phyloP scores from a whole-genome alignment of 2,888 invertebrate genomes.

The Calameuta filiformis region DNA sequence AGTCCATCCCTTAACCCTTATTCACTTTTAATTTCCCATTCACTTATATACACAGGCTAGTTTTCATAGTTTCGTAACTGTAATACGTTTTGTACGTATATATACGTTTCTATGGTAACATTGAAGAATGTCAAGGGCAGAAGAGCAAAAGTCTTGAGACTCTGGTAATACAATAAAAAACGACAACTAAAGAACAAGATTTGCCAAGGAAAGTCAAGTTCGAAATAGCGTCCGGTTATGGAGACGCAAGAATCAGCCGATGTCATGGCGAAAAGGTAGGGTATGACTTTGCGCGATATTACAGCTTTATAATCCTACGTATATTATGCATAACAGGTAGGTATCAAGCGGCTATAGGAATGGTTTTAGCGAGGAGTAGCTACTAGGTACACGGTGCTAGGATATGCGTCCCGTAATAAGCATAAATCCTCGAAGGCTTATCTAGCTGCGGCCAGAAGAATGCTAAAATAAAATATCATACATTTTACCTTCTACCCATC shows the following conservation, averaged over 20 bases:
- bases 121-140: no score
- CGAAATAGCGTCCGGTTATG: not conserved
- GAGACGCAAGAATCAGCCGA: not conserved
- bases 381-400: slow-evolving; percentile 2
- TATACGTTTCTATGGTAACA: not conserved
- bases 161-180: not conserved
- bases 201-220: not conserved
- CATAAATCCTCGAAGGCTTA: slow-evolving; percentile 65
- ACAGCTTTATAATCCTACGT: slow-evolving; percentile 2
- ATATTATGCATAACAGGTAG: slow-evolving; percentile 13
- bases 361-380: slow-evolving; percentile 51
- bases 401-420: slow-evolving; percentile 58
- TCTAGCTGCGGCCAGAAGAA: slow-evolving; percentile 64
- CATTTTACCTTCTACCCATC: slow-evolving; percentile 57
- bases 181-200: not conserved
- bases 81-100: not conserved
- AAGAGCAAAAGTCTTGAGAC: not conserved
- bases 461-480: slow-evolving; percentile 65
- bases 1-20: not conserved
- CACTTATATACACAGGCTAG: not conserved
- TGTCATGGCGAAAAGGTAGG: not conserved
- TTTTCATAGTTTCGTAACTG: not conserved
- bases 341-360: slow-evolving; percentile 36
- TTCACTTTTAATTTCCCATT: not conserved
- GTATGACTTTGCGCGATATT: not conserved